Base-by-base conservation (phyloP, 2,888 invertebrate genomes). In the Caenorhabditis sulstoni region DNA sequence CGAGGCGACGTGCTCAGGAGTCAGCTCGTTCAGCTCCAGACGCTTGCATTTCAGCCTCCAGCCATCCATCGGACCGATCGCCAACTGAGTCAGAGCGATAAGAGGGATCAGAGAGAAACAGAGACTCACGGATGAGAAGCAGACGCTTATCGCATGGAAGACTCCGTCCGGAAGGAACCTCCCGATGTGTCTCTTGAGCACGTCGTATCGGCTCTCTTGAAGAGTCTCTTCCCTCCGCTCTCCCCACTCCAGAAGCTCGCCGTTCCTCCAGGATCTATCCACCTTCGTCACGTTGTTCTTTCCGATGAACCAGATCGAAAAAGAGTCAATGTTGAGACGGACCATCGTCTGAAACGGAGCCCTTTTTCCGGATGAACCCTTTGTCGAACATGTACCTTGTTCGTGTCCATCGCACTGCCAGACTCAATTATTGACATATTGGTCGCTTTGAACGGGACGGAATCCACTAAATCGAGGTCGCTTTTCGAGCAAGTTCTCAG, bases 271-370 rank as follows among this genome's bases (percentile, higher is more conserved):
- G 18, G 59, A 52, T 45, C 59, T 52, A 52, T 68, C 68, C 52
- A 68, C 50, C 52, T 49, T 37, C 35, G 68, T 68, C n/a, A 68
- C 44, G 35, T 68, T 35, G 20, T 52, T 49, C 39, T 52, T 68
- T 45, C 68, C 68, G 35, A 59, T 68, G 52, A 68, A 68, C 68
- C 68, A 68, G 12, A 68, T 53, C 23, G 52, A 44, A 12, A 68
- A 68, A 14, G 59, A n/a, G 35, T 68, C 68, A 3, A 68, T 59
- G 4, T 58, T 44, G 1, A 49, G 14, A 18, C 67, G 67, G 9
- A 67, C 29, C 14, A 58, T 67, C 9, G 67, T 50, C 67, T 67
- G 14, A 67, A 29, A 29, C 29, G 29, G 29, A 29, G 3, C 41
- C 5, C 3, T 8, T 18, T 7, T 5, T 3, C 7, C 29, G 7